Evolutionary conservation across 2,888 invertebrate genomes (phyloP), one percentile per base, ranked within the genome.

Genomic region (Dermolepida albohirtum): DNA sequence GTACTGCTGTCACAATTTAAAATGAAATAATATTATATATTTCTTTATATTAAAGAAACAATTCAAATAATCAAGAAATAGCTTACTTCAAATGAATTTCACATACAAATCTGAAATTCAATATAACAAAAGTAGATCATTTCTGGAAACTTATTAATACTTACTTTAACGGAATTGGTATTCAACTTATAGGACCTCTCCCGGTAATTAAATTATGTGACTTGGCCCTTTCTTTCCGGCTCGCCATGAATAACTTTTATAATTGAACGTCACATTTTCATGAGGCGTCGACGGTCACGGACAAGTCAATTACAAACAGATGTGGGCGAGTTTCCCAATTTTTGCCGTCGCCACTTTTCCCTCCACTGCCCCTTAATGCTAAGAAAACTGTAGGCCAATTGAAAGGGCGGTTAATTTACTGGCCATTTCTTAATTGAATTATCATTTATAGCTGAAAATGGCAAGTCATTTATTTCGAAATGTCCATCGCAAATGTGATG

Each of bases 231-330:
- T 54, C 40, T 54, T 54, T 51, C 34, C 47, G 16, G 29, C 5
- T 5, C 29, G 29, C 44, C 12, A 52, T 27, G 47, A 29, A 47
- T 49, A 62, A 47, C 59, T 62, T 62, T 47, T 14, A 47, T 47
- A 62, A 47, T 62, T 62, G 34, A 47, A 29, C 44, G 59, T 62
- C 59, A 47, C 47, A 62, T 47, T 62, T 62, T 62, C 59, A 49
- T 47, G 39, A 62, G 59, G 6, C 59, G 47, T 16, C 40, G 14
- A 12, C 12, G 57, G 27, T 27, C 47, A 16, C 44, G n/a, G 17
- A 62, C 47, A 47, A 62, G 43, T 49, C 59, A 62, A 62, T 59
- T 59, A 59, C 47, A 16, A 29, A 62, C 47, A 47, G 59, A 47
- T 47, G 59, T 29, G 55, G 17, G 41, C 40, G 17, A 54, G 40